A percentile compares a stretch with the other conserved stretches of the same genome.
phyloP scores from a whole-genome alignment of 1,140 invertebrate species.

The Macrotrachela quadricornifera region DNA sequence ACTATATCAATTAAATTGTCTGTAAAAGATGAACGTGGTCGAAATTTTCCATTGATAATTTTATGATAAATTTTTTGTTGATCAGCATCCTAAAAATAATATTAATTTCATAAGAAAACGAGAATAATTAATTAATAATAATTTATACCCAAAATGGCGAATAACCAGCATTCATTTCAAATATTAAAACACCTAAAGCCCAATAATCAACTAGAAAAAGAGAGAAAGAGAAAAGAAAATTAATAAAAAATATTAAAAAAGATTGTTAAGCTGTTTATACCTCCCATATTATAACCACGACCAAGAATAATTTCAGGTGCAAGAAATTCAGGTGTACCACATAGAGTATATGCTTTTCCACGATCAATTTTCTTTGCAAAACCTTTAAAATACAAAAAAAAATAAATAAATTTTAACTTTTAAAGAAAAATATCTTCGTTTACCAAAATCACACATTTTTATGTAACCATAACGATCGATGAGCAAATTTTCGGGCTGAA shows the following conservation, averaged over 20 bases:
- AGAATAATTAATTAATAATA: too few relatives aligned
- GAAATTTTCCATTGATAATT: constrained; percentile 44
- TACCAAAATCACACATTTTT: constrained; percentile 79
- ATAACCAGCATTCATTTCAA: constrained; percentile 52
- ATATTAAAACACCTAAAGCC: constrained; percentile 88
- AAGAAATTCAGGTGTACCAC: constrained; percentile 46
- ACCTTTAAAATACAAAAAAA: constrained; percentile 26
- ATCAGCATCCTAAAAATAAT: constrained; percentile 16
- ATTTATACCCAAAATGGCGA: too few relatives aligned
- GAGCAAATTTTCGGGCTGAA: constrained; percentile 74
- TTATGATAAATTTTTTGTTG: constrained; percentile 56
- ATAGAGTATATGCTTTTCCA: constrained; percentile 94
- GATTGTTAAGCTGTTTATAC: too few relatives aligned
- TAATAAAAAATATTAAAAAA: too few relatives aligned
- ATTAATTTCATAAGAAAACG: too few relatives aligned
- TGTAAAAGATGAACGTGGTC: constrained; percentile 44
- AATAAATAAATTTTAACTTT: too few relatives aligned
- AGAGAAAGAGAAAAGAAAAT: too few relatives aligned
- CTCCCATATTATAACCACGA: constrained; percentile 58
- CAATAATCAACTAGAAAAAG: constrained; percentile 72
- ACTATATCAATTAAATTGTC: constrained; percentile 82
- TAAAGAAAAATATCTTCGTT: too few relatives aligned
- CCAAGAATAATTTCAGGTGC: constrained; percentile 56
- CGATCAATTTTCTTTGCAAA: constrained; percentile 98
- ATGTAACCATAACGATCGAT: constrained; percentile 95